Percentiles rank a stretch among this genome's conserved stretches.
These are phyloP conservation scores for Druon quercuslanigerum DNA, from an alignment of 1,140 invertebrate genomes.

Conservation along the genomic window DNA sequence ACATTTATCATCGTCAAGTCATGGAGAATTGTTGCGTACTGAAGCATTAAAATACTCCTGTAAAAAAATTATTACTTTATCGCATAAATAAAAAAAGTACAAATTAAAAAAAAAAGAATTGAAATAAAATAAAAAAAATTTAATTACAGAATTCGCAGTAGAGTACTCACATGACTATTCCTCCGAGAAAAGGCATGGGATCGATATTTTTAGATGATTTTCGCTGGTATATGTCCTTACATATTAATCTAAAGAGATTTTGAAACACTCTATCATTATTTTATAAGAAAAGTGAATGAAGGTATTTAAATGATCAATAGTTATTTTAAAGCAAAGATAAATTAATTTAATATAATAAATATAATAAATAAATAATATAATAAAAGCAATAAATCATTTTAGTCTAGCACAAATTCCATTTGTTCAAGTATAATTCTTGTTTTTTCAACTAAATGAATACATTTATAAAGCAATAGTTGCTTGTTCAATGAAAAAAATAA, in stretches of 20 bases:
- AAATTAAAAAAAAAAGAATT: conserved; percentile 25
- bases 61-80: conserved; percentile 47
- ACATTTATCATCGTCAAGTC: conserved; percentile 85
- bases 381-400: no score
- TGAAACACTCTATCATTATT: conserved; percentile 22
- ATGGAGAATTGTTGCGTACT: conserved; percentile 81
- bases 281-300: conserved; percentile 32
- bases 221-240: conserved; percentile 83
- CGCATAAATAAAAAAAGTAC: conserved; percentile 24
- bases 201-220: conserved; percentile 79
- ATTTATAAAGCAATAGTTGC: no score
- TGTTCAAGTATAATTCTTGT: no score
- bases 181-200: conserved; percentile 83
- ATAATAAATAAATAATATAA: no score
- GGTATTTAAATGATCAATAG: conserved; percentile 2
- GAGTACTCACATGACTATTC: conserved; percentile 83
- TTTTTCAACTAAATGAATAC: no score
- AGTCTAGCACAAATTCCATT: no score
- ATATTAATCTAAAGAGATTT: conserved; percentile 76
- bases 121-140: neutral
- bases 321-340: neutral
- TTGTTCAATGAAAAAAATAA: no score
- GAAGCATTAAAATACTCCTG: conserved; percentile 83
- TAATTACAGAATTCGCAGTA: neutral
- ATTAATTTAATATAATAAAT: no score